Percentiles rank a stretch among this genome's conserved stretches.
These are phyloP conservation scores for Pomacea canaliculata DNA, from an alignment of 2,888 invertebrate genomes.

Conservation along the genomic window DNA sequence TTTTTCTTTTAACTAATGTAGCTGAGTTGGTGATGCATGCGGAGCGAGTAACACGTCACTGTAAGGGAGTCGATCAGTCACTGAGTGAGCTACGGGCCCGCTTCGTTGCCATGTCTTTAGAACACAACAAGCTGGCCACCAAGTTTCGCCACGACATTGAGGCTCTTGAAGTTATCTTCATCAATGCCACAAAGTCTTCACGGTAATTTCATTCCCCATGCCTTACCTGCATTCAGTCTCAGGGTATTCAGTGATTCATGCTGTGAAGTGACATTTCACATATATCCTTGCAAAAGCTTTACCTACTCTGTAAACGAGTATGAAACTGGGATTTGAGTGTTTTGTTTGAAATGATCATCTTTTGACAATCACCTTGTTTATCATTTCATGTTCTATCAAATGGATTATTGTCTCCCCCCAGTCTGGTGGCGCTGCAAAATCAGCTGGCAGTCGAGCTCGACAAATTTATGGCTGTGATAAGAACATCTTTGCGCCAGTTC, in stretches of 20 bases:
- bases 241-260: background rate
- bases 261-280: background rate
- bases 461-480: conserved; percentile 67
- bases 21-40: conserved; percentile 69
- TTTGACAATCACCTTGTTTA: no score
- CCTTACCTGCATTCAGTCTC: background rate
- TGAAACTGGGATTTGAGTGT: no score
- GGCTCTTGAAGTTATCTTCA: conserved; percentile 64
- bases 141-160: conserved; percentile 65
- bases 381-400: no score
- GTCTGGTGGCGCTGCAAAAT: conserved; percentile 64
- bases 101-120: conserved; percentile 60
- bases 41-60: conserved; percentile 67
- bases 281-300: background rate
- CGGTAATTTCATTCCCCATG: conserved; percentile 41
- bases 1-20: conserved; percentile 26
- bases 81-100: conserved; percentile 60
- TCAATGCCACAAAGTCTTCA: conserved; percentile 68
- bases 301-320: background rate
- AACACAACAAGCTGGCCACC: conserved; percentile 61
- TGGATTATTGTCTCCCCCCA: conserved; percentile 34
- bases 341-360: no score
- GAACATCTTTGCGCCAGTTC: conserved; percentile 66
- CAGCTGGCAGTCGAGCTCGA: conserved; percentile 65
- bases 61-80: conserved; percentile 65